Percentiles rank a stretch among this genome's conserved stretches.
Conservation (phyloP, 2,797 vertebrate genomes). For the Lycodopsis pacificus region DNA sequence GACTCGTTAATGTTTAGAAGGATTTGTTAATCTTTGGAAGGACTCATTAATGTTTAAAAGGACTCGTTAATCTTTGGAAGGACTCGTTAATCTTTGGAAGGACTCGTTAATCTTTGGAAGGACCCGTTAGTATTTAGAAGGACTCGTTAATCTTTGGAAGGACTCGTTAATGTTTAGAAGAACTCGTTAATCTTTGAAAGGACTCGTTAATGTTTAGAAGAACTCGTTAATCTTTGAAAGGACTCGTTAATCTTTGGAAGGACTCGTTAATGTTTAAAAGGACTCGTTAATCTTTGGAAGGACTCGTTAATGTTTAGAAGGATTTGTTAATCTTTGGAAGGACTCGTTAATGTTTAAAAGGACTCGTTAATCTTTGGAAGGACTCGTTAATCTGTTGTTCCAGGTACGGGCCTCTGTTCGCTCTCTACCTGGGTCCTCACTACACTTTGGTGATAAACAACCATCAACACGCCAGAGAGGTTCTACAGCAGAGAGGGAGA, state of each 20-base stretch:
- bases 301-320: neutral
- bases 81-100: neutral
- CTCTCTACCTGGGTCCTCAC: conserved; percentile 79
- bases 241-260: too few species aligned
- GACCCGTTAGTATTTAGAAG: neutral
- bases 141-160: neutral
- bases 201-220: neutral
- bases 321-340: neutral
- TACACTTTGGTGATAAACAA: conserved; percentile 80
- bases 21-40: neutral
- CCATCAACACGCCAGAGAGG: conserved; percentile 76
- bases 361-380: neutral
- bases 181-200: neutral
- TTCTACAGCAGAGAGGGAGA: conserved; percentile 78
- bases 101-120: neutral
- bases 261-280: neutral
- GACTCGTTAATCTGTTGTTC: neutral
- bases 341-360: neutral
- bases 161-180: neutral
- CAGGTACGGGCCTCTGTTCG: conserved; percentile 77
- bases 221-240: neutral
- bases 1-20: neutral
- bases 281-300: neutral
- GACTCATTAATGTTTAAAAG: neutral
- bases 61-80: neutral